phyloP scores from a whole-genome alignment of 2,113 vertebrate genomes.

The Hippoglossus stenolepis region DNA sequence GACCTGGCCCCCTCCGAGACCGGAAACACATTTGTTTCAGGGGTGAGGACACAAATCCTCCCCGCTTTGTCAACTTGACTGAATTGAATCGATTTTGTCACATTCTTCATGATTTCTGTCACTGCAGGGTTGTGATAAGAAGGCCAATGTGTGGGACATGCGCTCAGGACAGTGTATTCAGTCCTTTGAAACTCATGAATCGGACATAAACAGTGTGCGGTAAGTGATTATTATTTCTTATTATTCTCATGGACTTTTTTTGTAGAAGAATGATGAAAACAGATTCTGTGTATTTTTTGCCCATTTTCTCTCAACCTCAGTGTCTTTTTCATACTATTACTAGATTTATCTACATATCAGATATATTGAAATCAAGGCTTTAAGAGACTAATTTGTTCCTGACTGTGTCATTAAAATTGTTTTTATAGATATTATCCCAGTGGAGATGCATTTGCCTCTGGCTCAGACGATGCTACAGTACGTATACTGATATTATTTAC shows the following conservation, averaged over 20 bases:
- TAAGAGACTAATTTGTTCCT: not conserved
- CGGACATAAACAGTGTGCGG: constrained; percentile 98
- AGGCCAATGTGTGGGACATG: constrained; percentile 99
- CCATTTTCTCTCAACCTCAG: too few species aligned
- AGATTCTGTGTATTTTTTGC: too few species aligned
- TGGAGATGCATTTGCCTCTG: constrained; percentile 98
- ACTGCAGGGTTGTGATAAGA: constrained; percentile 96
- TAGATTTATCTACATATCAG: not conserved
- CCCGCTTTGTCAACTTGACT: not conserved
- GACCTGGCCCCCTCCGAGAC: constrained; percentile 98
- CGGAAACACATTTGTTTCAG: constrained; percentile 97
- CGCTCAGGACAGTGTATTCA: constrained; percentile 96
- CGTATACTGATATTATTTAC: constrained; percentile 63
- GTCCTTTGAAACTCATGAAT: constrained; percentile 98
- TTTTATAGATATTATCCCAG: constrained; percentile 97
- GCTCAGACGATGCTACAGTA: constrained; percentile 97
- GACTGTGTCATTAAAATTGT: too few species aligned
- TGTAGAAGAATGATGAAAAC: too few species aligned
- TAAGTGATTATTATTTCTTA: constrained; percentile 71
- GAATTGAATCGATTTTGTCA: not conserved
- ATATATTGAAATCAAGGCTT: constrained; percentile 6
- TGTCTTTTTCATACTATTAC: constrained; percentile 8
- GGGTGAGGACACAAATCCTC: constrained; percentile 83
- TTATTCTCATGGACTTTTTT: not conserved
- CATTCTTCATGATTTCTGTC: not conserved